A percentile compares a stretch with the other conserved stretches of the same genome.
Evolutionary conservation across 92 coral and sea anemone species (phyloP).

Genomic region (Porites rus): DNA sequence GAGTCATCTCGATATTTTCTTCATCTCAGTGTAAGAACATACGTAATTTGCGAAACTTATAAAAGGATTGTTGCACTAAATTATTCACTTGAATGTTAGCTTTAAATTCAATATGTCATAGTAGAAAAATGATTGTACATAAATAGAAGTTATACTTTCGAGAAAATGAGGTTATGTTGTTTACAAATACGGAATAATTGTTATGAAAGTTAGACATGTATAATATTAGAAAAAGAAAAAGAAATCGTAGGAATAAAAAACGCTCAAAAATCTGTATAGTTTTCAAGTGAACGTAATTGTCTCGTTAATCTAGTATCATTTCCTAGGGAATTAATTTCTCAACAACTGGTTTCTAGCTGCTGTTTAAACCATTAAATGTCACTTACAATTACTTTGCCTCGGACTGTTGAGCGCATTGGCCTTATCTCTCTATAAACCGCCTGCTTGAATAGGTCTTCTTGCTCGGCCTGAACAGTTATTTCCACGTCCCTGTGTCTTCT

Average conservation of each 20-base stretch:
- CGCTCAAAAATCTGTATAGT: too few species aligned
- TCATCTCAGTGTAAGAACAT: too few species aligned
- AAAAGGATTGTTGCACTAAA: too few species aligned
- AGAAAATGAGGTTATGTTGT: background rate
- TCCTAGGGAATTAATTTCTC: background rate
- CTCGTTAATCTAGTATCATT: background rate
- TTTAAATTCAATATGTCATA: too few species aligned
- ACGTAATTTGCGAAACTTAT: too few species aligned
- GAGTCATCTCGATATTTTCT: too few species aligned
- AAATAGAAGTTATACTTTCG: background rate
- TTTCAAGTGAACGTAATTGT: too few species aligned
- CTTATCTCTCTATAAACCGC: slow-evolving; percentile 2
- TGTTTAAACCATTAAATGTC: slow-evolving; percentile 1
- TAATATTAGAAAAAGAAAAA: background rate
- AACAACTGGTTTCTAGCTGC: slow-evolving; percentile 1
- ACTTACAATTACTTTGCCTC: background rate
- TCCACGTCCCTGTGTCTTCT: background rate
- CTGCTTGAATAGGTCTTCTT: slow-evolving; percentile 1
- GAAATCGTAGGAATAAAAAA: background rate
- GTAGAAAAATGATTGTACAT: too few species aligned
- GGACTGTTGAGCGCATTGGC: slow-evolving; percentile 4
- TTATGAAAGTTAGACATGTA: background rate
- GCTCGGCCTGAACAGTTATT: slow-evolving; percentile 1
- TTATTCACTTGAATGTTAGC: too few species aligned
- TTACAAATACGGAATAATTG: background rate